Percentiles rank a stretch among this genome's conserved stretches.
Conservation (phyloP, 2,888 invertebrate species). For the Julus scandinavius region DNA sequence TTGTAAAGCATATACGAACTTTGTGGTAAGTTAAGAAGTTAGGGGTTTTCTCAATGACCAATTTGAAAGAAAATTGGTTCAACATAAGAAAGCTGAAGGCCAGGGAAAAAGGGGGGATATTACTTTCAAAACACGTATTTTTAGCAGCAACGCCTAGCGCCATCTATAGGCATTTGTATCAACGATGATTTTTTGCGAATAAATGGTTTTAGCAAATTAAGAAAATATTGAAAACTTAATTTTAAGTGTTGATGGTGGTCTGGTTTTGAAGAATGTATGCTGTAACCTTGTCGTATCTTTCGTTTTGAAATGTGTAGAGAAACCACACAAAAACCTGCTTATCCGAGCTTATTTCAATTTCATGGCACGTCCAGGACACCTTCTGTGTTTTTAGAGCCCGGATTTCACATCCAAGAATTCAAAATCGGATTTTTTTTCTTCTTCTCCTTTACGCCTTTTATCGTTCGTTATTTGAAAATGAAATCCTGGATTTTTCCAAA, state of each 20-base stretch:
- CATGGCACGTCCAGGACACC: constrained; percentile 24
- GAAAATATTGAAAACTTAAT: constrained; percentile 21
- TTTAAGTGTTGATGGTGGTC: neutral
- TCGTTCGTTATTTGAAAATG: constrained; percentile 30
- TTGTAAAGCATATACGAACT: neutral
- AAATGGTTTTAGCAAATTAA: neutral
- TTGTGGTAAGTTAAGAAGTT: neutral
- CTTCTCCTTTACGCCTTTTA: neutral
- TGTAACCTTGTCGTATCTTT: neutral
- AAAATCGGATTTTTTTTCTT: neutral
- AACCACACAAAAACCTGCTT: neutral
- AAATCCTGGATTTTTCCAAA: constrained; percentile 23
- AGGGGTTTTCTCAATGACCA: neutral
- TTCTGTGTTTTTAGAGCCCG: constrained; percentile 34
- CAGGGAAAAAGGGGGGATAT: neutral
- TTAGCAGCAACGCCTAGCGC: neutral
- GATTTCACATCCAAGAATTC: constrained; percentile 30
- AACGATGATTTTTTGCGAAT: no score
- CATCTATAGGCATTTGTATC: neutral
- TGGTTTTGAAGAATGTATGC: neutral
- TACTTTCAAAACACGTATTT: neutral
- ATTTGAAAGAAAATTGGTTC: neutral
- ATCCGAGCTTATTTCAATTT: neutral
- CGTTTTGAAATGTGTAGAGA: neutral
- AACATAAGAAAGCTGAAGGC: neutral